Percentiles rank a stretch among this genome's conserved stretches.
Evolutionary conservation across 92 coral and sea anemone genomes (phyloP).

Genomic region (Porites lobata): DNA sequence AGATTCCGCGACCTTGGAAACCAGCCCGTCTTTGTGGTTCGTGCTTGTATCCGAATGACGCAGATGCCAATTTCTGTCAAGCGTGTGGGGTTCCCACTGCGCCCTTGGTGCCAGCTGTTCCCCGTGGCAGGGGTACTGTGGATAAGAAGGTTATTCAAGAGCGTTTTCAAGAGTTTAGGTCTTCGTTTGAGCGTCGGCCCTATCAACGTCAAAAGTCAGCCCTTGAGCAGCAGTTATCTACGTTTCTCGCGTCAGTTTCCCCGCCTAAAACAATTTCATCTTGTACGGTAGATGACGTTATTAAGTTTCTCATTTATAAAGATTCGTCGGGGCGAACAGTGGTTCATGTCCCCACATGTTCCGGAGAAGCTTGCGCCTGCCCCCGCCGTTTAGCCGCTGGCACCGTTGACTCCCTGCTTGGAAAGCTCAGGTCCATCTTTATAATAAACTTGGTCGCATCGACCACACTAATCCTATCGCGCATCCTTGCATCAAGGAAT

Average conservation of each 20-base stretch:
- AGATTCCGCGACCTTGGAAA: not conserved
- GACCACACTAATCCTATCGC: slow-evolving; percentile 14
- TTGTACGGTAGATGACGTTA: slow-evolving; percentile 57
- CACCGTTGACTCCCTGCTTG: slow-evolving; percentile 37
- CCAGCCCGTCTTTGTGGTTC: not conserved
- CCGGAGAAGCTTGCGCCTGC: slow-evolving; percentile 16
- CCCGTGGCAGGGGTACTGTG: not conserved
- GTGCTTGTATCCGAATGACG: not conserved
- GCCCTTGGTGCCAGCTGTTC: not conserved
- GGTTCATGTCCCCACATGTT: slow-evolving; percentile 21
- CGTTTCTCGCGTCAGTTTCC: slow-evolving; percentile 25
- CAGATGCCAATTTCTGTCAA: not conserved
- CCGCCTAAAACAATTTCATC: slow-evolving; percentile 1
- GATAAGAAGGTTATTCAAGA: slow-evolving; percentile 12
- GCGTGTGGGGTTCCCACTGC: not conserved
- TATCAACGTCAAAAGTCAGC: slow-evolving; percentile 66
- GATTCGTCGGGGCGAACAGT: slow-evolving; percentile 47
- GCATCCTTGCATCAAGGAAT: slow-evolving; percentile 20
- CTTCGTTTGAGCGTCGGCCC: not conserved
- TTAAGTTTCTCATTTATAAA: slow-evolving; percentile 44
- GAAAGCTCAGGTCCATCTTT: slow-evolving; percentile 60
- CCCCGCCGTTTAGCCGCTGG: slow-evolving; percentile 45
- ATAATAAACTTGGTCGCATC: slow-evolving; percentile 31
- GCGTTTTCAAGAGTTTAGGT: slow-evolving; percentile 21
- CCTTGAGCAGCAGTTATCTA: slow-evolving; percentile 22